These are phyloP conservation scores for Condylura cristata DNA, from an alignment of 2,113 vertebrate genomes.

Conservation along the genomic window DNA sequence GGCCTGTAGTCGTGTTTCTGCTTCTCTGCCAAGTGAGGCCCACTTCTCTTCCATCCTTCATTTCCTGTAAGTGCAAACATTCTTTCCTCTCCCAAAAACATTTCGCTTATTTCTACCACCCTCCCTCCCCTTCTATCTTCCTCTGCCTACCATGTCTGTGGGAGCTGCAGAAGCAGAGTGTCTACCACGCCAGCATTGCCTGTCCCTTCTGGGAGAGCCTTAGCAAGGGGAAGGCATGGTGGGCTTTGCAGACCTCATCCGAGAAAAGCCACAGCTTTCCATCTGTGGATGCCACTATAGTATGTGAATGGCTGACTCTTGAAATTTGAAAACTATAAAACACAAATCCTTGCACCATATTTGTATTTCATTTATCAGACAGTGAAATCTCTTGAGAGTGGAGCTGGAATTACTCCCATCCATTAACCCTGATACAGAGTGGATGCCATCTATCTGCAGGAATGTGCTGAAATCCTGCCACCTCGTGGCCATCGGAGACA, in stretches of 20 bases:
- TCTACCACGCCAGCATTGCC: no score
- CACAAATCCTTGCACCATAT: slow-evolving; percentile 14
- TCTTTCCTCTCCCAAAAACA: background rate
- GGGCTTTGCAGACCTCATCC: background rate
- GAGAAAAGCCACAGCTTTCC: background rate
- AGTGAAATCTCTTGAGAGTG: slow-evolving; percentile 23
- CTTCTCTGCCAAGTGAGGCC: background rate
- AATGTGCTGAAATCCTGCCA: slow-evolving; percentile 77
- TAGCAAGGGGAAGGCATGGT: background rate
- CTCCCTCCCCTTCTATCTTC: background rate
- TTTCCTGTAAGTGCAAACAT: background rate
- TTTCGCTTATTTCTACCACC: background rate
- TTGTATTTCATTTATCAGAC: slow-evolving; percentile 45
- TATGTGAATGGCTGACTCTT: slow-evolving; percentile 11
- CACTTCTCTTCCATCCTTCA: background rate
- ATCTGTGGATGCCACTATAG: background rate
- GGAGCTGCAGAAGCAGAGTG: background rate
- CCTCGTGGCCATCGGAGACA: slow-evolving; percentile 60
- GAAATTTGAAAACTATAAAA: slow-evolving; percentile 47
- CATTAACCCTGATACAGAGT: background rate
- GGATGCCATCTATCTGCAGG: fast-evolving
- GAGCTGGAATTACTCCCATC: background rate
- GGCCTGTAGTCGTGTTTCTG: no score
- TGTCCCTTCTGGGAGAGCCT: background rate
- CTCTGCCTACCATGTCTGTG: fast-evolving